Evolutionary conservation across 1,140 invertebrate genomes (phyloP), one percentile per base, ranked within the genome.

Genomic region (Drosophila lacertosa): DNA sequence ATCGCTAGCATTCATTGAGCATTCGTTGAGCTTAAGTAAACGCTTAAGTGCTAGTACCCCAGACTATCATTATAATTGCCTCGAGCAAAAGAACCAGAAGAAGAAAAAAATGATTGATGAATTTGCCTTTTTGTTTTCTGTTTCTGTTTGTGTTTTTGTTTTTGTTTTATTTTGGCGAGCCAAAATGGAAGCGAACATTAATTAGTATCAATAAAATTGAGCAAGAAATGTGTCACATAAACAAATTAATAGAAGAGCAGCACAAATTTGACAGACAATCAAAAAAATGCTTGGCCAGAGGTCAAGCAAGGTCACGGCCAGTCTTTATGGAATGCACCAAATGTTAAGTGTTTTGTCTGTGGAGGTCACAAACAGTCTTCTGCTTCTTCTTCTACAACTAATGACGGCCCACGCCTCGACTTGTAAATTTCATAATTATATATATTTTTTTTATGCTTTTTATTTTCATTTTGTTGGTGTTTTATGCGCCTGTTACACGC

Each of bases 151-250:
- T 70, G 33, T 9, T 33, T 18, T 50, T 47, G 47, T 11, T 24
- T 24, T 53, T 53, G 13, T 48, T 37, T 16, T 7, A 13, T 47
- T 47, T 70, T 67, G 62, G 18, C 32, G n/a, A 62, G 32, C 35
- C 64, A 67, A 67, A 44, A 35, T 60, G 42, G 45, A 60, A 60
- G 24, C 29, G 29, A 40, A 40, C 53, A 59, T 59, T 72, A 83
- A 83, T 83, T 84, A 83, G 81, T 73, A 72, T 63, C 80, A 83
- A 83, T 83, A 83, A 83, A 83, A 76, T 40, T 45, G 59, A 67
- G 74, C 72, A 80, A 70, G 64, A 74, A 69, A 86, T 53, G 39
- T 66, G 68, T 54, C 51, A 26, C 51, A 54, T 18, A 66, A 48
- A 70, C 22, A 29, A 4, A 29, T 7, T 7, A 29, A 29, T 29